These are phyloP conservation scores for Podotricha telesiphe DNA, from an alignment of 2,888 invertebrate genomes.

Conservation along the genomic window DNA sequence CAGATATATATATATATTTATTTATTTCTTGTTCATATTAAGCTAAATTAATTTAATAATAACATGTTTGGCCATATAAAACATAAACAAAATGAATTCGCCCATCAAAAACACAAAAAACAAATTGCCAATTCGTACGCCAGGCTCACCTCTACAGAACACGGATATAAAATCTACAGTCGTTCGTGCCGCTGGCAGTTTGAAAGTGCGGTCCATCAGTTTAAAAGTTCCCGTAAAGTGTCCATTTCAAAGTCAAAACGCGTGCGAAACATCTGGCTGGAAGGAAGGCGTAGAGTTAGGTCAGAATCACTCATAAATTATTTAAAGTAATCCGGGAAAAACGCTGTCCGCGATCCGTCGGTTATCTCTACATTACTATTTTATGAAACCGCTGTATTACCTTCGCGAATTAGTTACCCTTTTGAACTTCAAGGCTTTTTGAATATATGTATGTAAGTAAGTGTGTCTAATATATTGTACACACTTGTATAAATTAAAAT, in stretches of 20 bases:
- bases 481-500: too few relatives aligned
- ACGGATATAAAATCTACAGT: slow-evolving; percentile 61
- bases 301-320: slow-evolving; percentile 81
- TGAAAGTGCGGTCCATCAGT: slow-evolving; percentile 71
- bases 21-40: too few relatives aligned
- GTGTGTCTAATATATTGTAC: too few relatives aligned
- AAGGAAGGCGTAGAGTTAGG: slow-evolving; percentile 55
- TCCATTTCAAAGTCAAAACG: slow-evolving; percentile 71
- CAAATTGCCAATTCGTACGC: slow-evolving; percentile 54
- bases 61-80: neutral
- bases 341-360: slow-evolving; percentile 69
- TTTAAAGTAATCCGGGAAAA: slow-evolving; percentile 80
- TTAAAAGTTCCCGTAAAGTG: slow-evolving; percentile 72
- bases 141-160: slow-evolving; percentile 52
- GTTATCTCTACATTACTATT: slow-evolving; percentile 68
- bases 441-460: too few relatives aligned
- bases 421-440: slow-evolving; percentile 48
- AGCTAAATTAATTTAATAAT: too few relatives aligned
- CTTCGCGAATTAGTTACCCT: slow-evolving; percentile 62
- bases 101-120: slow-evolving; percentile 34
- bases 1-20: too few relatives aligned
- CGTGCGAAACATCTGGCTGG: slow-evolving; percentile 56
- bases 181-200: slow-evolving; percentile 68
- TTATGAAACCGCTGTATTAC: slow-evolving; percentile 67
- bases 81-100: slow-evolving; percentile 48